A percentile compares a stretch with the other conserved stretches of the same genome.
Conservation (phyloP, 2,797 vertebrate species). For the Notamacropus eugenii region DNA sequence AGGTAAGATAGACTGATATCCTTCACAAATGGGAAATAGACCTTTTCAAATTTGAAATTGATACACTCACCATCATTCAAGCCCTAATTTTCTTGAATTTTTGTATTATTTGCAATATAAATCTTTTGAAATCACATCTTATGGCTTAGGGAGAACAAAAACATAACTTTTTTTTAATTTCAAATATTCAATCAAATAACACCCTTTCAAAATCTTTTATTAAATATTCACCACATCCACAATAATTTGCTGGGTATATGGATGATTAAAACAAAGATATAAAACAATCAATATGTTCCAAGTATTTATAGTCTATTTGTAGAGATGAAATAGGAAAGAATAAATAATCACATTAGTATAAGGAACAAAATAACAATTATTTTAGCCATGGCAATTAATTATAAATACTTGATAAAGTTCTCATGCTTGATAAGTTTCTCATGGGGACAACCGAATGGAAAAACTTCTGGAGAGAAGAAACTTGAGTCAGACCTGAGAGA, state of each 20-base stretch:
- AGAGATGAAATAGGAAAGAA: not conserved
- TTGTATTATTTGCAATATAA: not conserved
- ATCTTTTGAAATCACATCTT: not conserved
- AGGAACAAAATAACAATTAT: not conserved
- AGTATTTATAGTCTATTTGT: not conserved
- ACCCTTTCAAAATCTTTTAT: not conserved
- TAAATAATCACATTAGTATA: not conserved
- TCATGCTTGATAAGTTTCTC: not conserved
- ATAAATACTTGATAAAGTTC: not conserved
- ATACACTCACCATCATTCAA: not conserved
- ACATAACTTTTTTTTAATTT: not conserved
- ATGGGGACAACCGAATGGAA: not conserved
- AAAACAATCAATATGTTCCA: not conserved
- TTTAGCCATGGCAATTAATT: not conserved
- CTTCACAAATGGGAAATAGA: not conserved
- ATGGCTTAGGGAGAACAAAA: not conserved
- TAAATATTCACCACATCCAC: not conserved
- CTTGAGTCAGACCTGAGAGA: no score
- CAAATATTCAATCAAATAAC: not conserved
- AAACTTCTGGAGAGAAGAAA: not conserved
- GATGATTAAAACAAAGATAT: not conserved
- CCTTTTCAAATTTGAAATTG: not conserved
- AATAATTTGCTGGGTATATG: not conserved
- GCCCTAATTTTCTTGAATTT: conserved; percentile 4
- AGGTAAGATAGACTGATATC: not conserved